Evolutionary conservation across 1,140 invertebrate species (phyloP).

Genomic region (Drosophila elegans): DNA sequence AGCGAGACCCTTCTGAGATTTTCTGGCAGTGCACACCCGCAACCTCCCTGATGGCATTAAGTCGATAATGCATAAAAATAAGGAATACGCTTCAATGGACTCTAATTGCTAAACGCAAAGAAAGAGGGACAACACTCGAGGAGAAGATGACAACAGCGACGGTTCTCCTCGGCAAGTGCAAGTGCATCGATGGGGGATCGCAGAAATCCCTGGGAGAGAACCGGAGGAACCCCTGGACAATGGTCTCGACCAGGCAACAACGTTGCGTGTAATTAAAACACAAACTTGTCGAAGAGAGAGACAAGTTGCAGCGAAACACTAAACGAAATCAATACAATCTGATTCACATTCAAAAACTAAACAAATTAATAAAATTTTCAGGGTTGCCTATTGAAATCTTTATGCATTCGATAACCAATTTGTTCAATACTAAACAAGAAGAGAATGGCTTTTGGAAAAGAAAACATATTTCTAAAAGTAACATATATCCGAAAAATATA

Average conservation of each 20-base stretch:
- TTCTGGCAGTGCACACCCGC: conserved; percentile 29
- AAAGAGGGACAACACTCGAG: conserved; percentile 41
- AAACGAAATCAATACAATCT: background rate
- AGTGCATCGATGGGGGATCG: conserved; percentile 34
- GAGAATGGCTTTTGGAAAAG: no score
- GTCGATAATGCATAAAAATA: conserved; percentile 81
- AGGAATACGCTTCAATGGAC: conserved; percentile 82
- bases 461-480: no score
- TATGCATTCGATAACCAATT: no score
- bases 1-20: conserved; percentile 35
- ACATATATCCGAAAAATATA: no score
- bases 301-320: conserved; percentile 11
- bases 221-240: conserved; percentile 15
- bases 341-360: background rate
- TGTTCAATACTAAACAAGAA: no score
- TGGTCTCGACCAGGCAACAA: conserved; percentile 29
- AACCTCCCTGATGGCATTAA: conserved; percentile 68
- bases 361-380: no score
- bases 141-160: conserved; percentile 46
- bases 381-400: no score
- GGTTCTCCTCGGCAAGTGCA: conserved; percentile 22
- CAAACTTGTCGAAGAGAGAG: conserved; percentile 57
- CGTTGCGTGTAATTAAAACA: conserved; percentile 81
- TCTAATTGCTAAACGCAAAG: conserved; percentile 80
- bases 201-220: conserved; percentile 3